A percentile compares a stretch with the other conserved stretches of the same genome.
Conservation (phyloP, 2,113 vertebrate genomes). For the Rhinoptilus africanus region DNA sequence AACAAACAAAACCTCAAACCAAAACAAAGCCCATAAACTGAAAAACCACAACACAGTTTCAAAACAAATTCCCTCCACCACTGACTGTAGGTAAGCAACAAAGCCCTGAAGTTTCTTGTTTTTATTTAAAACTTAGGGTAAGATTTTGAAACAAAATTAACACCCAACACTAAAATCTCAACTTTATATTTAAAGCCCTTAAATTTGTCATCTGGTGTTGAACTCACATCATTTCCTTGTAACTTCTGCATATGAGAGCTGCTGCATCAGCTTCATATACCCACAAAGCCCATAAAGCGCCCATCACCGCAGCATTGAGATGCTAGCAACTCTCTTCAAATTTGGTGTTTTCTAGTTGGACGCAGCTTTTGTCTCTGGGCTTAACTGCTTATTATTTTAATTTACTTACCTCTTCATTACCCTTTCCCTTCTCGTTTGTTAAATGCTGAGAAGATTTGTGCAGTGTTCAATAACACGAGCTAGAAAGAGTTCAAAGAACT, state of each 20-base stretch:
- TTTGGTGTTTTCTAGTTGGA: not conserved
- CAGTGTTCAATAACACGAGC: not conserved
- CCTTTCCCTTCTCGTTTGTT: not conserved
- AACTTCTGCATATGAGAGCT: not conserved
- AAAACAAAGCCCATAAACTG: not conserved
- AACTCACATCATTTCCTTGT: not conserved
- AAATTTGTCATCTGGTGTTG: not conserved
- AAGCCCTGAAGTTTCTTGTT: not conserved
- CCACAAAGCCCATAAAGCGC: not conserved
- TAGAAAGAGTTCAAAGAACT: not conserved
- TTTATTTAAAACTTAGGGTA: not conserved
- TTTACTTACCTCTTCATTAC: not conserved
- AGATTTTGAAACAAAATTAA: not conserved
- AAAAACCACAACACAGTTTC: not conserved
- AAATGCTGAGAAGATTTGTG: not conserved
- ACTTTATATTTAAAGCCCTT: not conserved
- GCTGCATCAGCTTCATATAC: not conserved
- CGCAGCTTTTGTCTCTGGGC: not conserved
- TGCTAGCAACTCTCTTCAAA: not conserved
- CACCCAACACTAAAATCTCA: not conserved
- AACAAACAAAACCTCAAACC: not conserved
- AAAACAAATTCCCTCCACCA: not conserved
- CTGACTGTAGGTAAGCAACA: not conserved
- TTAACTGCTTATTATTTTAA: not conserved
- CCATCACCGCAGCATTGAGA: accelerated